Evolutionary conservation across 1,140 invertebrate species (phyloP).

Genomic region (Mesaphorura yosii): DNA sequence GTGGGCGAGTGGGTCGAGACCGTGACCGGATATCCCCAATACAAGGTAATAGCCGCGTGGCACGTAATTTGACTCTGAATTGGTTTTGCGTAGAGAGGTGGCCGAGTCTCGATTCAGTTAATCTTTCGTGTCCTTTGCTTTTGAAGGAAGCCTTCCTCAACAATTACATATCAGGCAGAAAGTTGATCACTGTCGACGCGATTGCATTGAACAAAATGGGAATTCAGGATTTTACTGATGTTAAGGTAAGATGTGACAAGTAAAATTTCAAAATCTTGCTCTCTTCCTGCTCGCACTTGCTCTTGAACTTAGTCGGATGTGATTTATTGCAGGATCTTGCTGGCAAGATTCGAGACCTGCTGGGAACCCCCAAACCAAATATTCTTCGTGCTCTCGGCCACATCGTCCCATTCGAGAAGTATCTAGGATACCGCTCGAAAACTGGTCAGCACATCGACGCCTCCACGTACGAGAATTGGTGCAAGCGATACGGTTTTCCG

Average conservation of each 20-base stretch:
- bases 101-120: not conserved
- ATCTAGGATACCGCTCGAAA: slow-evolving; percentile 5
- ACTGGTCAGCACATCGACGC: slow-evolving; percentile 11
- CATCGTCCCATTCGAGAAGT: slow-evolving; percentile 17
- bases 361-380: slow-evolving; percentile 22
- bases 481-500: slow-evolving; percentile 14
- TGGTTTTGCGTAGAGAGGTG: not conserved
- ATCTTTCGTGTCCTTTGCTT: not conserved
- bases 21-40: slow-evolving; percentile 17
- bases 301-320: not conserved
- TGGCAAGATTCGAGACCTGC: slow-evolving; percentile 21
- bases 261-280: slow-evolving; percentile 2
- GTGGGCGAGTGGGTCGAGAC: slow-evolving; percentile 20
- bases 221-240: slow-evolving; percentile 18
- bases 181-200: slow-evolving; percentile 18
- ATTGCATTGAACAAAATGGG: slow-evolving; percentile 24
- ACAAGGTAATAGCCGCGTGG: no score
- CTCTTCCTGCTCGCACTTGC: no score
- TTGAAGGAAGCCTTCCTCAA: slow-evolving; percentile 16
- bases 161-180: slow-evolving; percentile 21
- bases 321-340: slow-evolving; percentile 11
- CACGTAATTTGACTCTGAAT: not conserved
- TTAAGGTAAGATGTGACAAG: slow-evolving; percentile 11
- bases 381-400: slow-evolving; percentile 16
- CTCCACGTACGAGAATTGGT: slow-evolving; percentile 21